Conservation (phyloP, 2,797 vertebrate genomes). For the Smutsia temminckii region DNA sequence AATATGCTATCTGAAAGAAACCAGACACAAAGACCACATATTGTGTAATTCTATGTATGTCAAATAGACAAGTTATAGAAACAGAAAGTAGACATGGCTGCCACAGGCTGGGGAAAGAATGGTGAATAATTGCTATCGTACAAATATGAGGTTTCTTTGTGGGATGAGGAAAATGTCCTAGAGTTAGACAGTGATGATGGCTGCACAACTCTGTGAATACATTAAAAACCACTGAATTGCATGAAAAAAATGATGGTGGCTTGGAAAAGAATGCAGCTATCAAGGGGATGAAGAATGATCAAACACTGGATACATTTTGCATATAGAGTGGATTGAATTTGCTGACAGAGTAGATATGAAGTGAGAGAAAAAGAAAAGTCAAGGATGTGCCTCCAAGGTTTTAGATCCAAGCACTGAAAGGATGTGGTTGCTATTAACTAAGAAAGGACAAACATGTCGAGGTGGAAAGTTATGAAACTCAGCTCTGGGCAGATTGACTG, state of each 20-base stretch:
- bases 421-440: not conserved
- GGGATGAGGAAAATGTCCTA: not conserved
- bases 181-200: not conserved
- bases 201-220: not conserved
- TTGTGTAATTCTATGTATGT: not conserved
- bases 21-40: not conserved
- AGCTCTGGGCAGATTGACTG: not conserved
- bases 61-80: not conserved
- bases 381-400: not conserved
- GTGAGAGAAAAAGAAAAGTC: not conserved
- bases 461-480: not conserved
- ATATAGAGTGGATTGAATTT: not conserved
- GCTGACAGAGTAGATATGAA: not conserved
- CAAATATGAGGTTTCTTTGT: not conserved
- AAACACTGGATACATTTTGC: not conserved
- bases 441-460: not conserved
- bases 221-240: not conserved
- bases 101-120: not conserved
- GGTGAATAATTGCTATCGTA: not conserved
- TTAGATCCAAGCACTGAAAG: not conserved
- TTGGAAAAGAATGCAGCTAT: not conserved
- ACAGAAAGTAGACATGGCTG: not conserved
- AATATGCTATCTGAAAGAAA: not conserved
- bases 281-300: not conserved
- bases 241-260: not conserved